These are phyloP conservation scores for Phaedon cochleariae DNA, from an alignment of 2,888 invertebrate genomes.

Conservation along the genomic window DNA sequence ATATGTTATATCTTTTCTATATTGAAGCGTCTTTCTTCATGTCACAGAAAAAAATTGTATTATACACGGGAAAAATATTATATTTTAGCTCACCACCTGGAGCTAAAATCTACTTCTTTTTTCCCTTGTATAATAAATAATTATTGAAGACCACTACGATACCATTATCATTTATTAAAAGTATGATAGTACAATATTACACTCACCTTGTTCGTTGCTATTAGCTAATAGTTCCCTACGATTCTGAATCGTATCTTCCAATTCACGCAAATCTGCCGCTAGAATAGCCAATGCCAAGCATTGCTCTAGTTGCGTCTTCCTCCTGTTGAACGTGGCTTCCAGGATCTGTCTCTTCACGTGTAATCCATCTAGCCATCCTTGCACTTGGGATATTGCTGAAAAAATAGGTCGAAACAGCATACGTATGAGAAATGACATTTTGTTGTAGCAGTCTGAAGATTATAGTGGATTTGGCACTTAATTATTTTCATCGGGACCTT, in stretches of 20 bases:
- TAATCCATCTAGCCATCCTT: slow-evolving; percentile 77
- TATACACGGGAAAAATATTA: too few relatives aligned
- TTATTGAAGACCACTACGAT: too few relatives aligned
- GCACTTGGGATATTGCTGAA: slow-evolving; percentile 74
- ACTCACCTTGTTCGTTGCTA: slow-evolving; percentile 67
- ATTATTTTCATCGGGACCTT: slow-evolving; percentile 4
- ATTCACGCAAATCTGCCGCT: slow-evolving; percentile 74
- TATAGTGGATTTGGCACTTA: slow-evolving; percentile 1
- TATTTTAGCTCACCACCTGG: too few relatives aligned
- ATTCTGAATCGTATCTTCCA: slow-evolving; percentile 69
- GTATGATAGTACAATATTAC: neutral
- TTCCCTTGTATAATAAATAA: too few relatives aligned
- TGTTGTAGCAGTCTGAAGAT: neutral
- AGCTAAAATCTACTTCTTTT: too few relatives aligned
- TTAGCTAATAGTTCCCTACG: slow-evolving; percentile 67
- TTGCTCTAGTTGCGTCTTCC: slow-evolving; percentile 81
- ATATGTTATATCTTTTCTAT: too few relatives aligned
- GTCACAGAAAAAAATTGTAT: too few relatives aligned
- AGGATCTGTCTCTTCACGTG: slow-evolving; percentile 78
- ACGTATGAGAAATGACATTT: slow-evolving; percentile 16
- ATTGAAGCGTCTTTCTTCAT: too few relatives aligned
- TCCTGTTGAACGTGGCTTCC: slow-evolving; percentile 73
- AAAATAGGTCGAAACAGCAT: slow-evolving; percentile 31
- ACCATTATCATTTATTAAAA: neutral
- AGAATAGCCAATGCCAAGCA: slow-evolving; percentile 78